Percentiles rank a stretch among this genome's conserved stretches.
phyloP scores from a whole-genome alignment of 2,888 invertebrate genomes.

The Nematopogon swammerdamellus region DNA sequence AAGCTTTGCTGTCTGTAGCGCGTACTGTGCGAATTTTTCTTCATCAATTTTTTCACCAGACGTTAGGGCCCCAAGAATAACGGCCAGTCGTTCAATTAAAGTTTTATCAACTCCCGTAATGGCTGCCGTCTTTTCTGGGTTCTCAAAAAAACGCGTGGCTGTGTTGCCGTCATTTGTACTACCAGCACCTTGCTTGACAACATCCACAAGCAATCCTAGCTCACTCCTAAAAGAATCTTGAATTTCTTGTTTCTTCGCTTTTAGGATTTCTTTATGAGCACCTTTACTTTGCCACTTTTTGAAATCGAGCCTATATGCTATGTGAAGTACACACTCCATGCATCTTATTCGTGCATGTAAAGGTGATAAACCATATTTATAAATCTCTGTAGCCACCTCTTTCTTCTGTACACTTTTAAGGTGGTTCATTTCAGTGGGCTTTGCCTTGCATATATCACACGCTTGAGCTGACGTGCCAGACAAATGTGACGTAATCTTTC shows the following conservation, averaged over 20 bases:
- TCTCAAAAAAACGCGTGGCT: slow-evolving; percentile 8
- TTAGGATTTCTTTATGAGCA: slow-evolving; percentile 9
- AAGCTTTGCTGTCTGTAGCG: background rate
- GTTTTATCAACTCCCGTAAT: slow-evolving; percentile 3
- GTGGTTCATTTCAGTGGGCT: slow-evolving; percentile 13
- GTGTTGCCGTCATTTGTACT: slow-evolving; percentile 11
- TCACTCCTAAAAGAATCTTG: slow-evolving; percentile 11
- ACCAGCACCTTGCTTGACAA: slow-evolving; percentile 8
- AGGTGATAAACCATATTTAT: slow-evolving; percentile 12
- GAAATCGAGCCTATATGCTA: slow-evolving; percentile 7
- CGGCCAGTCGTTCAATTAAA: background rate
- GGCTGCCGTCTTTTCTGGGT: slow-evolving; percentile 5
- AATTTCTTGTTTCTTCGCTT: slow-evolving; percentile 7
- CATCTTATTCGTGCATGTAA: slow-evolving; percentile 16
- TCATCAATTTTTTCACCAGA: slow-evolving; percentile 1
- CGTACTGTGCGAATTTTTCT: background rate
- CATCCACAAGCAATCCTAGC: slow-evolving; percentile 7
- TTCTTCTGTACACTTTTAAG: slow-evolving; percentile 10
- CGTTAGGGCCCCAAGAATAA: background rate
- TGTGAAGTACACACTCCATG: slow-evolving; percentile 16
- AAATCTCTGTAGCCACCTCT: slow-evolving; percentile 9
- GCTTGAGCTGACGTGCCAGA: slow-evolving; percentile 7
- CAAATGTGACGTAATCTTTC: slow-evolving; percentile 14
- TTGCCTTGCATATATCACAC: slow-evolving; percentile 11
- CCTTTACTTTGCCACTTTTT: slow-evolving; percentile 14